phyloP scores from a whole-genome alignment of 2,888 invertebrate genomes.

The Eurytoma californica region DNA sequence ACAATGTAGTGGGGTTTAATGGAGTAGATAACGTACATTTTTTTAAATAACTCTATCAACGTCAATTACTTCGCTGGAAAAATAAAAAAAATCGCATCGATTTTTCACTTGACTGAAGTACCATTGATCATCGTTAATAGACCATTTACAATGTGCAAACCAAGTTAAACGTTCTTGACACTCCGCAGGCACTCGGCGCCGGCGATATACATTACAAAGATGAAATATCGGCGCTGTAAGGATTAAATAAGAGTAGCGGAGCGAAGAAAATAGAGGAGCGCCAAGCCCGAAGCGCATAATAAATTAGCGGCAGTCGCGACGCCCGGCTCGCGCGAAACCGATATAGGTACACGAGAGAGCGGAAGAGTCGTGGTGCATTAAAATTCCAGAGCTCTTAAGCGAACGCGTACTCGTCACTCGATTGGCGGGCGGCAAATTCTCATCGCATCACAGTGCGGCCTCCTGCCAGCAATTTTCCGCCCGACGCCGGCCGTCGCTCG shows the following conservation, averaged over 20 bases:
- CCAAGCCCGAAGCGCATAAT: constrained; percentile 22
- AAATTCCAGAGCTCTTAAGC: constrained; percentile 33
- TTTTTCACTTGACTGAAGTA: not conserved
- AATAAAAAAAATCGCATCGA: no score
- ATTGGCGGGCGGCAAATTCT: not conserved
- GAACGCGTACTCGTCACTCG: not conserved
- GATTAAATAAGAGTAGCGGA: constrained; percentile 3
- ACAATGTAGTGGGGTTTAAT: no score
- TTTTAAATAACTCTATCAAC: no score
- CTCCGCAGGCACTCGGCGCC: not conserved
- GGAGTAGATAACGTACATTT: no score
- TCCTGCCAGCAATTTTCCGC: constrained; percentile 29
- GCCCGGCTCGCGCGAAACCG: constrained; percentile 7
- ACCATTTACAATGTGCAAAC: constrained; percentile 1
- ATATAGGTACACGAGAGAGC: not conserved
- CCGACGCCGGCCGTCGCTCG: not conserved
- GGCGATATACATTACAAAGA: not conserved
- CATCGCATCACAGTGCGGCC: not conserved
- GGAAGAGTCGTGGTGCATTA: constrained; percentile 6
- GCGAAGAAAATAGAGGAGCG: not conserved
- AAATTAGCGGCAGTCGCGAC: constrained; percentile 21
- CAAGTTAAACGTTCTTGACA: not conserved
- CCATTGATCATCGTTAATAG: constrained; percentile 22
- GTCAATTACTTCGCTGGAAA: no score
- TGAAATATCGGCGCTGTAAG: constrained; percentile 21